phyloP scores from a whole-genome alignment of 2,113 vertebrate genomes.

The Scomber scombrus region DNA sequence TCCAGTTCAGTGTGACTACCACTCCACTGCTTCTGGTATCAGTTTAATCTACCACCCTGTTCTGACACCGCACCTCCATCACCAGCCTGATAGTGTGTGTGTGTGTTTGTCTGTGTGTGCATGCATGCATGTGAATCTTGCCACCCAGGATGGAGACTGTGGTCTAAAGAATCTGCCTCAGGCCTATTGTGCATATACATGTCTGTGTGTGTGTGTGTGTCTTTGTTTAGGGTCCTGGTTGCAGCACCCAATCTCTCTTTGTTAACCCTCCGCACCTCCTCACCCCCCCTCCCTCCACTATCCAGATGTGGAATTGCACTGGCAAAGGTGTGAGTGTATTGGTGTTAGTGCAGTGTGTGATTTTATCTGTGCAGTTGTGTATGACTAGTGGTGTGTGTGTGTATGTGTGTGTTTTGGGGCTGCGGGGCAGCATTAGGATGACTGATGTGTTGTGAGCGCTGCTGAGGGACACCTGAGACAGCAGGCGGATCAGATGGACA shows the following conservation, averaged over 20 bases:
- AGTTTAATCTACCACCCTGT: conserved; percentile 54
- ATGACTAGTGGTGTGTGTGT: conserved; percentile 52
- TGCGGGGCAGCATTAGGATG: conserved; percentile 83
- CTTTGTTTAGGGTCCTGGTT: conserved; percentile 34
- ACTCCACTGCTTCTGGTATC: conserved; percentile 35
- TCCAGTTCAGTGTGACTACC: conserved; percentile 36
- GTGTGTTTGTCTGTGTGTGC: conserved; percentile 12
- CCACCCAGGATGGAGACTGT: conserved; percentile 79
- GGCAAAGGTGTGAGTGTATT: conserved; percentile 28
- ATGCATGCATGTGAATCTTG: conserved; percentile 27
- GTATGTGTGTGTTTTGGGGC: conserved; percentile 81
- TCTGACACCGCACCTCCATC: conserved; percentile 54
- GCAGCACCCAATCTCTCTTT: conserved; percentile 39
- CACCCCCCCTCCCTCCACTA: not conserved
- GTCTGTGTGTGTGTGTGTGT: conserved; percentile 43
- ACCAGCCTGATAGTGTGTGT: conserved; percentile 7
- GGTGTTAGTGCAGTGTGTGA: conserved; percentile 45
- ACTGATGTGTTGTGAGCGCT: conserved; percentile 81
- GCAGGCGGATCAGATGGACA: conserved; percentile 74
- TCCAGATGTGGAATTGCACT: conserved; percentile 38
- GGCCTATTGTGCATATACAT: conserved; percentile 46
- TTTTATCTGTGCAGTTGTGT: conserved; percentile 74
- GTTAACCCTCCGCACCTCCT: conserved; percentile 17
- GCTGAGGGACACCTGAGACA: conserved; percentile 80
- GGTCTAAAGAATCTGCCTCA: conserved; percentile 72